Evolutionary conservation across 2,888 invertebrate species (phyloP).

Genomic region (Lamellibrachia satsuma): DNA sequence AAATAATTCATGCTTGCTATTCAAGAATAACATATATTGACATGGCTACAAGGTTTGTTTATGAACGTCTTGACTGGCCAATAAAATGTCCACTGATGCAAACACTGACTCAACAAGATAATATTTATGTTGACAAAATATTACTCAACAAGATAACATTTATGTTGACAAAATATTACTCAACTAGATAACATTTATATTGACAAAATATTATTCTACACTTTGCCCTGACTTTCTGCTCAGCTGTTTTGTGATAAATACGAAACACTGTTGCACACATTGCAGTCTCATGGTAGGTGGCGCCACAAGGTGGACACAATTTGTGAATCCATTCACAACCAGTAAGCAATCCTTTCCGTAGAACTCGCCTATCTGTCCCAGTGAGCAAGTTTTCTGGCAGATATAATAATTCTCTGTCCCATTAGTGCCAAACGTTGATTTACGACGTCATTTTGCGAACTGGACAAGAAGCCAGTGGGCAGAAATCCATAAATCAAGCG

Average conservation of each 20-base stretch:
- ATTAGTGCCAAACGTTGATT: slow-evolving; percentile 12
- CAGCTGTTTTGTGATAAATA: background rate
- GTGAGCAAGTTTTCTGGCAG: background rate
- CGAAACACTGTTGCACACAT: background rate
- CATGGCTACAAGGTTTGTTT: background rate
- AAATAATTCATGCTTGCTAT: background rate
- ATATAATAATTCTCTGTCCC: background rate
- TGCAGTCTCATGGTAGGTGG: background rate
- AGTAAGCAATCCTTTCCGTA: background rate
- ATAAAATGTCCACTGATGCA: background rate
- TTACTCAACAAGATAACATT: background rate
- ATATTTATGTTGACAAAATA: background rate
- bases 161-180: background rate
- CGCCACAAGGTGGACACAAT: background rate
- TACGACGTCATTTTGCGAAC: background rate
- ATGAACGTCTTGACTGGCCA: background rate
- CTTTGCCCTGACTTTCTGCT: background rate
- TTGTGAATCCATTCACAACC: background rate
- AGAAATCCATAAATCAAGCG: background rate
- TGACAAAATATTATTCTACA: background rate
- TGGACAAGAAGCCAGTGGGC: background rate
- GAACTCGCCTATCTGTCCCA: background rate
- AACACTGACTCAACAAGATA: background rate
- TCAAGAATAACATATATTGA: background rate
- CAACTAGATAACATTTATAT: background rate